Conservation (phyloP, 2,113 vertebrate genomes). For the Sula dactylatra region DNA sequence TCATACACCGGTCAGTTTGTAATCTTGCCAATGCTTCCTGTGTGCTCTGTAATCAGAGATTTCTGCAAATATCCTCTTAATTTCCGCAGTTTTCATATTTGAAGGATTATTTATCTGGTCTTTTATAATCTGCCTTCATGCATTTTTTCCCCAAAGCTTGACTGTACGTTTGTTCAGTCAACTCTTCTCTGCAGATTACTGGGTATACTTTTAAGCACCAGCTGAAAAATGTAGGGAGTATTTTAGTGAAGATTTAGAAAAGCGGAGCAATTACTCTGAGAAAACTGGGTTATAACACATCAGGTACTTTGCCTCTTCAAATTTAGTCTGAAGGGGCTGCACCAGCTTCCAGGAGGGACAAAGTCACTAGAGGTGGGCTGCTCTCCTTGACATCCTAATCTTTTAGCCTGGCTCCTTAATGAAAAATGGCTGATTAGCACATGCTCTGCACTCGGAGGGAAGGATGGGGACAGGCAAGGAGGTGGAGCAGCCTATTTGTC, state of each 20-base stretch:
- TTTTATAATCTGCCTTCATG: not conserved
- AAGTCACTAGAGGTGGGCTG: not conserved
- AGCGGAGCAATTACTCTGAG: not conserved
- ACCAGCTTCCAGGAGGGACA: not conserved
- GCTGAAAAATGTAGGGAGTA: not conserved
- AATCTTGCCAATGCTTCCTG: not conserved
- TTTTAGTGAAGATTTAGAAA: not conserved
- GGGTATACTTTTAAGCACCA: not conserved
- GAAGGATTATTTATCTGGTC: not conserved
- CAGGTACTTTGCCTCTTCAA: not conserved
- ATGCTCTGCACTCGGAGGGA: not conserved
- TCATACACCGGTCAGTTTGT: not conserved
- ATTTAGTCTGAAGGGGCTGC: not conserved
- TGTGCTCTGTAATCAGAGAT: not conserved
- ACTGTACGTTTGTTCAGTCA: not conserved
- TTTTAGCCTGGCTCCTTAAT: not conserved
- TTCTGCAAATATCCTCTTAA: not conserved
- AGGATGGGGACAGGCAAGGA: not conserved
- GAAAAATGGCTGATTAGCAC: not conserved
- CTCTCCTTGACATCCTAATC: not conserved
- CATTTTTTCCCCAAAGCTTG: not conserved
- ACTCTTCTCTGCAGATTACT: not conserved
- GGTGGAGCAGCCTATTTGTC: not conserved
- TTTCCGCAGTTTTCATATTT: not conserved
- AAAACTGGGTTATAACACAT: not conserved